Evolutionary conservation across 2,888 invertebrate genomes (phyloP).

Genomic region (Andrena dorsata): DNA sequence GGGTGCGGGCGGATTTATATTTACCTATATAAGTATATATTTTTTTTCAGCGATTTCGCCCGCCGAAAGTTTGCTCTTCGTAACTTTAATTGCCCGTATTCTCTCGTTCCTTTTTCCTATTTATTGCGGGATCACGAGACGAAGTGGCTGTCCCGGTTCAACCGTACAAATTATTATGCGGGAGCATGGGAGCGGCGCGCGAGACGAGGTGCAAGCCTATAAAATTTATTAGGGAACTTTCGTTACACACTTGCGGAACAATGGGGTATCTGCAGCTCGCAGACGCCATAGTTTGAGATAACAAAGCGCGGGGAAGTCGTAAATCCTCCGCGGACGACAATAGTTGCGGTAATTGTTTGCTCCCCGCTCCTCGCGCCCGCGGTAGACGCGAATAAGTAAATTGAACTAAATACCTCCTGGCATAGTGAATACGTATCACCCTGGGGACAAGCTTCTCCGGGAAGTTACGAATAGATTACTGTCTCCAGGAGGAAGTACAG

Average conservation of each 20-base stretch:
- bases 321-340: constrained; percentile 23
- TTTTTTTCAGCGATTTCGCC: constrained; percentile 6
- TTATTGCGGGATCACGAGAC: not conserved
- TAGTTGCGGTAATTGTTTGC: constrained; percentile 28
- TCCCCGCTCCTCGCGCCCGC: not conserved
- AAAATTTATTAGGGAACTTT: constrained; percentile 49
- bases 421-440: not conserved
- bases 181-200: not conserved
- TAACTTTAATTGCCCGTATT: constrained; percentile 31
- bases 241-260: constrained; percentile 42
- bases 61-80: not conserved
- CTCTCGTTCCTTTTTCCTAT: constrained; percentile 1
- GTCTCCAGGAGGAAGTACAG: not conserved
- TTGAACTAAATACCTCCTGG: constrained; percentile 11
- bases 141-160: not conserved
- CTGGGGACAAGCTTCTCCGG: not conserved
- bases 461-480: not conserved
- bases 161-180: not conserved
- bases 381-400: constrained; percentile 6
- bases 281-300: constrained; percentile 43
- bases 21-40: constrained; percentile 13
- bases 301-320: constrained; percentile 35
- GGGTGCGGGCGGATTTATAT: not conserved
- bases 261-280: constrained; percentile 25
- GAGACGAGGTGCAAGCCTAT: constrained; percentile 22